Evolutionary conservation across 1,140 invertebrate species (phyloP).

Genomic region (Trichonephila inaurata): DNA sequence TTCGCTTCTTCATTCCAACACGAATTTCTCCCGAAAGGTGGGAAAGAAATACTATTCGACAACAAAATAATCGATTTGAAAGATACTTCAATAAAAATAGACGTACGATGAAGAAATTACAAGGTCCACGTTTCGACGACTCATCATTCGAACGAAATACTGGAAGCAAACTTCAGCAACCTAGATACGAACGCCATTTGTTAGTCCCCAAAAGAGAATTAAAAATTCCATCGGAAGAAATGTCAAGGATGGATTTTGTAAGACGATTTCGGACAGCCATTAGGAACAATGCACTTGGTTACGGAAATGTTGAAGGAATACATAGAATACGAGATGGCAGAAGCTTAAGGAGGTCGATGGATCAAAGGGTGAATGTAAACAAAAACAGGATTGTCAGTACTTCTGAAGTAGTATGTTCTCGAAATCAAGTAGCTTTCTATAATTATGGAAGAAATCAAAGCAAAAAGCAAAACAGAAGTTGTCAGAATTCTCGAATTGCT

Average conservation of each 20-base stretch:
- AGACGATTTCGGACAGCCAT: not conserved
- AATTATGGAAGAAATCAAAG: not conserved
- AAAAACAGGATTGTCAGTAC: too few relatives aligned
- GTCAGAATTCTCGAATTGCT: not conserved
- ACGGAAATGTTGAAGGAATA: not conserved
- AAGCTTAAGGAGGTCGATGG: not conserved
- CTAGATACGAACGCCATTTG: not conserved
- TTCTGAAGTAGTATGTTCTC: not conserved
- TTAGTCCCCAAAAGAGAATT: slow-evolving; percentile 6
- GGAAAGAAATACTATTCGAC: not conserved
- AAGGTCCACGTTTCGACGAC: not conserved
- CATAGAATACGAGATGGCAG: not conserved
- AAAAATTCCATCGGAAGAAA: not conserved
- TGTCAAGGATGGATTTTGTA: not conserved
- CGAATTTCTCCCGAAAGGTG: not conserved
- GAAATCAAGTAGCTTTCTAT: not conserved
- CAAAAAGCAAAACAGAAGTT: not conserved
- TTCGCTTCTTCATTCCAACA: not conserved
- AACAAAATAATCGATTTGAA: not conserved
- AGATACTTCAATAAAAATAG: not conserved
- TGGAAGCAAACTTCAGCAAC: not conserved
- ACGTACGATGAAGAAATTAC: not conserved
- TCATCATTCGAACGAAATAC: not conserved
- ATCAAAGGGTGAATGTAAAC: not conserved
- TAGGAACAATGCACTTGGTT: not conserved